Evolutionary conservation across 2,888 invertebrate species (phyloP).

Genomic region (Esperia sulphurella): DNA sequence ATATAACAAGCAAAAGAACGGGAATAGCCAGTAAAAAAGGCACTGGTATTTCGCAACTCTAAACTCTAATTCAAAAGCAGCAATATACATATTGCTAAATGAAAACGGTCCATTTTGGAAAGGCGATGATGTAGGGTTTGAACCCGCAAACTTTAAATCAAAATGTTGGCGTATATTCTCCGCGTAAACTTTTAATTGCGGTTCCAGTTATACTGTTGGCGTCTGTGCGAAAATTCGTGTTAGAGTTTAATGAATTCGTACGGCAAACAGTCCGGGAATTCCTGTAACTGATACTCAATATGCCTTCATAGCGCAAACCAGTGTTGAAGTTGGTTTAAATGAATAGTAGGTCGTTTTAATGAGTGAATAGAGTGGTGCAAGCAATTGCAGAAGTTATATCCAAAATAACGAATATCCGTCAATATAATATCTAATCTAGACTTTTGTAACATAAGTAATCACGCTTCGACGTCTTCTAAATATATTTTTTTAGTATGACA

Average conservation of each 20-base stretch:
- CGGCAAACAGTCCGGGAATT: slow-evolving; percentile 38
- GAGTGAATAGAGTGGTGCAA: too few species aligned
- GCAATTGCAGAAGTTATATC: too few species aligned
- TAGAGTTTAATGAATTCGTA: slow-evolving; percentile 66
- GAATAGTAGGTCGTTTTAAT: not conserved
- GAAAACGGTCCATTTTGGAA: slow-evolving; percentile 15
- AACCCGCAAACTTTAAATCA: slow-evolving; percentile 67
- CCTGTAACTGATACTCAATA: slow-evolving; percentile 28
- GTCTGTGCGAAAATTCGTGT: slow-evolving; percentile 59
- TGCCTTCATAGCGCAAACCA: slow-evolving; percentile 34
- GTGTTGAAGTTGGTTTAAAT: slow-evolving; percentile 25
- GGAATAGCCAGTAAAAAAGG: too few species aligned
- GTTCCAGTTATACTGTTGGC: slow-evolving; percentile 58
- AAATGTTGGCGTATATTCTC: slow-evolving; percentile 65
- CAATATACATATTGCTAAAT: not conserved
- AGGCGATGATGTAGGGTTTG: slow-evolving; percentile 4
- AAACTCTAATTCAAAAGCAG: too few species aligned
- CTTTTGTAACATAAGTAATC: too few species aligned
- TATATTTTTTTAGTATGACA: too few species aligned
- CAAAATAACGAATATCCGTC: too few species aligned
- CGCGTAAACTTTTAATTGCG: slow-evolving; percentile 73
- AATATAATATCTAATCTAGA: too few species aligned
- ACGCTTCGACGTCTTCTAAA: too few species aligned
- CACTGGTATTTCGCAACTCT: too few species aligned
- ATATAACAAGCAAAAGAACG: too few species aligned